phyloP scores from a whole-genome alignment of 2,888 invertebrate genomes.

The Poecilus cupreus region DNA sequence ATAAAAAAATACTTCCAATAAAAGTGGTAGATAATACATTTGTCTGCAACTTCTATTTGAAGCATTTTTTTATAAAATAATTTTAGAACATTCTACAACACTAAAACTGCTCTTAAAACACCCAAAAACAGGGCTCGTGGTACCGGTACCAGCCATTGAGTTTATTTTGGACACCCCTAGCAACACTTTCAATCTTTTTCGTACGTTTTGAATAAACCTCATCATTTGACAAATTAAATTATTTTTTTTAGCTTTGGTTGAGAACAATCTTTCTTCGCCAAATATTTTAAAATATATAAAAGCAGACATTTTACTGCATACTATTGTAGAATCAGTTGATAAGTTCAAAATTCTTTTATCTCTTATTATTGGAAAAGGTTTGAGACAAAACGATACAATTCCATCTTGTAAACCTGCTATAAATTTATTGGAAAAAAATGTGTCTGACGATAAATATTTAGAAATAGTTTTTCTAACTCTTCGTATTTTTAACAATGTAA shows the following conservation, averaged over 20 bases:
- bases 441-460: constrained; percentile 64
- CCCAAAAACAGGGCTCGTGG: no score
- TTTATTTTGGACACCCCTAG: no score
- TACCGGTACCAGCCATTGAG: no score
- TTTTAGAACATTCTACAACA: no score
- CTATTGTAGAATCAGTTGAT: constrained; percentile 64
- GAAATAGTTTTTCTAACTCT: constrained; percentile 65
- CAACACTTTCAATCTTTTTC: no score
- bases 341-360: constrained; percentile 65
- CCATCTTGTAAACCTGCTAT: constrained; percentile 63
- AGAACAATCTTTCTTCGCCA: constrained; percentile 30
- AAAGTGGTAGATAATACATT: no score
- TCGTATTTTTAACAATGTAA: constrained; percentile 66
- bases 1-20: no score
- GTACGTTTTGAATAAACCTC: no score
- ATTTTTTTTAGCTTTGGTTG: constrained; percentile 44
- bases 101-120: no score
- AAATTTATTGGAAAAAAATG: constrained; percentile 64
- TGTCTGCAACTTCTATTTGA: no score
- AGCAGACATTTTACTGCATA: constrained; percentile 61
- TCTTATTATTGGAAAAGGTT: constrained; percentile 65
- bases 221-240: no score
- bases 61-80: no score
- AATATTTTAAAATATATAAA: constrained; percentile 62
- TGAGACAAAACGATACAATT: constrained; percentile 65